Evolutionary conservation across 1,140 invertebrate genomes (phyloP), one percentile per base, ranked within the genome.

Genomic region (Drosophila fuyamai): DNA sequence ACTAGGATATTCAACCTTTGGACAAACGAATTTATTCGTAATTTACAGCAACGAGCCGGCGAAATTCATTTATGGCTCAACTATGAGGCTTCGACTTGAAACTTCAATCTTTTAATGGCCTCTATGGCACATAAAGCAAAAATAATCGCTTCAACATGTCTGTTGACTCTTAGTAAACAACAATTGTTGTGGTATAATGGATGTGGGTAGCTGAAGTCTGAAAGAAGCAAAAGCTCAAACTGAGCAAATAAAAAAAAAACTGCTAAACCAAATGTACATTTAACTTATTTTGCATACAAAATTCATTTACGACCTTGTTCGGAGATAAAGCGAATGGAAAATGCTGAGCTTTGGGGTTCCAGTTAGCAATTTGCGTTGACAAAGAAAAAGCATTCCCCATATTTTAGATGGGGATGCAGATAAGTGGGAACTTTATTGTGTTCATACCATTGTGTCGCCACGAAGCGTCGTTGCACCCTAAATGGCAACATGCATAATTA

Each of bases 161-260:
- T 76, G 73, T 76, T 76, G 73, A 76, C 73, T 76, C 54, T 54
- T 71, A 58, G 68, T 72, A 72, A 71, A 72, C 68, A 72, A 53
- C 68, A 50, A 72, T 72, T 50, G 71, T 70, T 72, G 68, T 58
- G 47, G 53, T 14, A 71, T 71, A 57, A 71, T 41, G 44, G 36
- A 70, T 14, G 12, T 14, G 38, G 18, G 27, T 36, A 53, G 36
- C 29, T 29, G 32, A n/a, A 65, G 38, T 44, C 59, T 18, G 23
- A 53, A 65, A 40, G 23, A 12, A 38, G 36, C 27, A 27, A 36
- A 65, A 66, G 36, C 47, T 50, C 36, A 41, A 61, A 35, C 57
- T 27, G 29, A n/a, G 47, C 23, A 23, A 23, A 54, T 56, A 66
- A 66, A 67, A 47, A 65, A 54, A 55, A 68, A 55, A 47, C 43